Evolutionary conservation across 1,140 invertebrate species (phyloP).

Genomic region (Scaptomyza pallida): DNA sequence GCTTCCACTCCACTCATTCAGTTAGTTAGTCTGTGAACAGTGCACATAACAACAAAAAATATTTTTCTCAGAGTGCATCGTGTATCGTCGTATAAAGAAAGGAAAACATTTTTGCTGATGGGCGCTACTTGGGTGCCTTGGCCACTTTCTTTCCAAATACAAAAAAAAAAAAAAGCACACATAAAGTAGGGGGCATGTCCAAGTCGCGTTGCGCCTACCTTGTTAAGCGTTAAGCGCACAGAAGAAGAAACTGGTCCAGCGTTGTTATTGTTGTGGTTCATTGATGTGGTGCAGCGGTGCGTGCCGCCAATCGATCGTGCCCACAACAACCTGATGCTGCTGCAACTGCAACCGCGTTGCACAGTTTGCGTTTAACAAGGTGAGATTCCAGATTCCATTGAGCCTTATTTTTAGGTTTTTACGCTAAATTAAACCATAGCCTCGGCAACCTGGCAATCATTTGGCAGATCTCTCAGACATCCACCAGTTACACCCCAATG

Average conservation of each 20-base stretch:
- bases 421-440: slow-evolving; percentile 73
- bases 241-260: slow-evolving; percentile 30
- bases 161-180: neutral
- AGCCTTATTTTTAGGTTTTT: slow-evolving; percentile 65
- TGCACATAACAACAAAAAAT: neutral
- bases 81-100: slow-evolving; percentile 19
- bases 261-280: slow-evolving; percentile 7
- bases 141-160: slow-evolving; percentile 58
- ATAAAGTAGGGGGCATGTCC: slow-evolving; percentile 10
- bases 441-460: slow-evolving; percentile 10
- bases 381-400: slow-evolving; percentile 18
- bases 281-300: slow-evolving; percentile 25
- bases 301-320: slow-evolving; percentile 45
- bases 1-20: neutral
- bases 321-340: too few species aligned
- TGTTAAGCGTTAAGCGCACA: slow-evolving; percentile 72
- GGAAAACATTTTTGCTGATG: slow-evolving; percentile 4
- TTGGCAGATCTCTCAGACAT: slow-evolving; percentile 4
- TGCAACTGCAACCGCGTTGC: neutral
- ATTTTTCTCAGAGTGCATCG: neutral
- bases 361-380: slow-evolving; percentile 8
- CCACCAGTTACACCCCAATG: neutral
- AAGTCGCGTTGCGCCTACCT: slow-evolving; percentile 63
- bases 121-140: slow-evolving; percentile 1
- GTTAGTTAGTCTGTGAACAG: neutral